Evolutionary conservation across 2,888 invertebrate species (phyloP).

Genomic region (Magallana nippona): DNA sequence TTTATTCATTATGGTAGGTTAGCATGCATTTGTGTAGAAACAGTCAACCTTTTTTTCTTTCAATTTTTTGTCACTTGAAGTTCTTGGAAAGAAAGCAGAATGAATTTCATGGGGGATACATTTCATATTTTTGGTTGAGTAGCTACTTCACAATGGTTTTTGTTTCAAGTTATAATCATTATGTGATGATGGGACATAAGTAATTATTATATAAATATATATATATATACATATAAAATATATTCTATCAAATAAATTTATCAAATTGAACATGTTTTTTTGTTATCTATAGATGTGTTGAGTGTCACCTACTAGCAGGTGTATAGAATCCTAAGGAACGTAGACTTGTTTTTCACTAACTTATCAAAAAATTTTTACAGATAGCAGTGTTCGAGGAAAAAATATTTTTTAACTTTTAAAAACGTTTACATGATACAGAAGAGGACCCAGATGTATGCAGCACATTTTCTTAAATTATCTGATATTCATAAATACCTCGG

Average conservation of each 20-base stretch:
- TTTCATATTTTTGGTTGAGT: constrained; percentile 21
- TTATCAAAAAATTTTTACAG: no score
- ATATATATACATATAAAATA: constrained; percentile 60
- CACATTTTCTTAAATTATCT: no score
- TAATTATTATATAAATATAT: constrained; percentile 51
- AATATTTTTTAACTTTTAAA: not conserved
- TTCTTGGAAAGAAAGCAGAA: constrained; percentile 18
- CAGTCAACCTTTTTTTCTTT: not conserved
- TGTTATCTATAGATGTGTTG: not conserved
- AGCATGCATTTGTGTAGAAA: constrained; percentile 25
- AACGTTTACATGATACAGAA: not conserved
- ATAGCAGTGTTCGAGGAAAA: no score
- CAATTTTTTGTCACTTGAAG: constrained; percentile 25
- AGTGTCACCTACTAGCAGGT: not conserved
- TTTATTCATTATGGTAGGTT: constrained; percentile 24
- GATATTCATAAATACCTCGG: no score
- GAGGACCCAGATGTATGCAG: no score
- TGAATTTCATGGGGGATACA: constrained; percentile 15
- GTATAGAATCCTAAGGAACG: not conserved
- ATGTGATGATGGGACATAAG: constrained; percentile 68
- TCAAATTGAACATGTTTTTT: constrained; percentile 41
- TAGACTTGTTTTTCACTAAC: no score
- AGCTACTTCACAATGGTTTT: constrained; percentile 17
- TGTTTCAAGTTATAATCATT: constrained; percentile 45
- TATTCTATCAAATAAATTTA: constrained; percentile 72